Evolutionary conservation across 1,140 invertebrate genomes (phyloP), one percentile per base, ranked within the genome.

Genomic region (Pseudomyrmex concolor): DNA sequence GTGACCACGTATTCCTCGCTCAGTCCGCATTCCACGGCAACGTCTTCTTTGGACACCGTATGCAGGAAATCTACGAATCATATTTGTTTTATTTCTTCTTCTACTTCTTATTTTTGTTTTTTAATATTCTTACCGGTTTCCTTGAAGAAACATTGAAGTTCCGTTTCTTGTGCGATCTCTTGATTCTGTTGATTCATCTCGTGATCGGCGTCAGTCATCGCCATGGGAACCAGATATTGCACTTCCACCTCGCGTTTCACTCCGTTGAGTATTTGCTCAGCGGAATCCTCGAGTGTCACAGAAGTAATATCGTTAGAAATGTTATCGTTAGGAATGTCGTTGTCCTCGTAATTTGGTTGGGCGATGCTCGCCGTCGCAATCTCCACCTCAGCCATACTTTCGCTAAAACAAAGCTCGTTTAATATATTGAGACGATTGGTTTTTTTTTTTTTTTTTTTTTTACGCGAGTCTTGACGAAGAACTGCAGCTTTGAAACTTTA

Each of bases 1-100:
- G 95, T 95, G 0, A 95, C 95, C 7, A 95, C 86, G 84, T 94
- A 95, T 59, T 95, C 93, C 63, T 94, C 94, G 5, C 92, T 92
- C 5, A 94, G 89, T 10, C 95, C 95, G 78, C 95, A 96, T 88
- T 96, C 95, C 84, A 95, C 94, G 2, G 95, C 95, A 0, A 95
- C 93, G 45, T 95, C 93, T 85, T 95, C 94, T 88, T 95, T 95
- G 2, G 95, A 94, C 10, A 96, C 94, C 68, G 95, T 94, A 88
- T 95, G 95, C 45, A 96, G 90, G 84, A 96, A 96, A 88, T 95
- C 95, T 95, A 89, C 34, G 91, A 92, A 64, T 55, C 34, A 19
- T 22, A 9, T 59, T 51, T 51, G 50, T 51, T 19, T 48, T 19
- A 43, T 60, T 74, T 50, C n/a, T 68, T 62, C 1, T 22, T n/a